Conservation (phyloP, 1,140 invertebrate genomes). For the Tetramorium simillimum region DNA sequence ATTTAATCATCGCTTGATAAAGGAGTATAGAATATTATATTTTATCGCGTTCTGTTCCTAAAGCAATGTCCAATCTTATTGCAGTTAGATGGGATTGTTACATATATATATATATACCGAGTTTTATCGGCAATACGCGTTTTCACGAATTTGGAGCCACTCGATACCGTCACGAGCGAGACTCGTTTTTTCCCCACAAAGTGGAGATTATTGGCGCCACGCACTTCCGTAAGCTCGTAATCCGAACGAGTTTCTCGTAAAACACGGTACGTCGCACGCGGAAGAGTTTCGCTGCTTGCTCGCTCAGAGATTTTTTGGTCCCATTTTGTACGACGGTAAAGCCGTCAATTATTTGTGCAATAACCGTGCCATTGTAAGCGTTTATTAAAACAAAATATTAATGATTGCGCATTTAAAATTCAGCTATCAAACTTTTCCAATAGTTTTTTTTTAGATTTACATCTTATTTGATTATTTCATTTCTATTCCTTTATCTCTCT, state of each 20-base stretch:
- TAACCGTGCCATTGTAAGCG: background rate
- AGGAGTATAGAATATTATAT: background rate
- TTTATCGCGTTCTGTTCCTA: background rate
- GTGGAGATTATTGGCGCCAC: constrained; percentile 7
- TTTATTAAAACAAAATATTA: constrained; percentile 1
- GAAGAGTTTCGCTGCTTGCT: background rate
- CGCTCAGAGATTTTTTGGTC: background rate
- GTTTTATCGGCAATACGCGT: background rate
- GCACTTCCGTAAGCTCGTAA: constrained; percentile 45
- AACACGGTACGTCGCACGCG: constrained; percentile 3
- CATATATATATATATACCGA: background rate
- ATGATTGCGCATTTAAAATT: background rate
- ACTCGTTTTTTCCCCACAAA: background rate
- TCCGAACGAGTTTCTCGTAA: constrained; percentile 38
- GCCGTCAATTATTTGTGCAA: constrained; percentile 13
- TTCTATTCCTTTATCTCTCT: background rate
- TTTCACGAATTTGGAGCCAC: background rate
- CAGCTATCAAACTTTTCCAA: background rate
- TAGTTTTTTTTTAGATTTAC: background rate
- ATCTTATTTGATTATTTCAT: background rate
- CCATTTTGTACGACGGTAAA: background rate
- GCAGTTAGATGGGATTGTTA: background rate
- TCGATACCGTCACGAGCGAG: background rate
- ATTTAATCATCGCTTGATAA: background rate
- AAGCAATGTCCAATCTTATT: background rate